Conservation (phyloP, 2,113 vertebrate species). For the Callospermophilus lateralis region DNA sequence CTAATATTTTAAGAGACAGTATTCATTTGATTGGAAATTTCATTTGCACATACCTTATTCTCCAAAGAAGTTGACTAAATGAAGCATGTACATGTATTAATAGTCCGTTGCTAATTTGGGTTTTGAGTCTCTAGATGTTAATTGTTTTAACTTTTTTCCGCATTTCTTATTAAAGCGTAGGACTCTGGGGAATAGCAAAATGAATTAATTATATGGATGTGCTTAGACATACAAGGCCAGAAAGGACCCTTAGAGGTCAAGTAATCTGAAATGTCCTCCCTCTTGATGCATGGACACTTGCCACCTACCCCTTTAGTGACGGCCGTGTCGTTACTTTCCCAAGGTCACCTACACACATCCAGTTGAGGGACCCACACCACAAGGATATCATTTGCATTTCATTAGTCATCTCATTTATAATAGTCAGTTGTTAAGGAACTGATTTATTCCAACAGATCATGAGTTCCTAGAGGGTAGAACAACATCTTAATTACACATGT, state of each 20-base stretch:
- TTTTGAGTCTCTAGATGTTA: conserved; percentile 55
- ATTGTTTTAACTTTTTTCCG: conserved; percentile 50
- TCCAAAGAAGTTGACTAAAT: conserved; percentile 35
- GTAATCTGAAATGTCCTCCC: not conserved
- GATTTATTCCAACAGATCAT: not conserved
- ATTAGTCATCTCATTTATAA: not conserved
- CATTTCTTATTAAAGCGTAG: conserved; percentile 46
- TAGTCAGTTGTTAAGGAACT: not conserved
- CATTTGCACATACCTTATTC: not conserved
- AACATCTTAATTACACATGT: not conserved
- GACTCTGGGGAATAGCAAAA: conserved; percentile 52
- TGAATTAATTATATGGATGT: conserved; percentile 72
- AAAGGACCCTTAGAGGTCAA: conserved; percentile 11
- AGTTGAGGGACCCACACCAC: not conserved
- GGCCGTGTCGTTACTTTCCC: not conserved
- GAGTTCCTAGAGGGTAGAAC: not conserved
- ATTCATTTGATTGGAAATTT: conserved; percentile 26
- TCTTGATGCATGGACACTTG: not conserved
- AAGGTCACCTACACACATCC: not conserved
- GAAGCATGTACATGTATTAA: conserved; percentile 50
- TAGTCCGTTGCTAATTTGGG: conserved; percentile 58
- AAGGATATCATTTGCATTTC: not conserved
- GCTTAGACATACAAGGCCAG: not conserved
- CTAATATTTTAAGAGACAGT: not conserved
- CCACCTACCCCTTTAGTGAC: not conserved